Percentiles rank a stretch among this genome's conserved stretches.
Evolutionary conservation across 2,797 vertebrate species (phyloP).

Genomic region (Hirundo rustica): DNA sequence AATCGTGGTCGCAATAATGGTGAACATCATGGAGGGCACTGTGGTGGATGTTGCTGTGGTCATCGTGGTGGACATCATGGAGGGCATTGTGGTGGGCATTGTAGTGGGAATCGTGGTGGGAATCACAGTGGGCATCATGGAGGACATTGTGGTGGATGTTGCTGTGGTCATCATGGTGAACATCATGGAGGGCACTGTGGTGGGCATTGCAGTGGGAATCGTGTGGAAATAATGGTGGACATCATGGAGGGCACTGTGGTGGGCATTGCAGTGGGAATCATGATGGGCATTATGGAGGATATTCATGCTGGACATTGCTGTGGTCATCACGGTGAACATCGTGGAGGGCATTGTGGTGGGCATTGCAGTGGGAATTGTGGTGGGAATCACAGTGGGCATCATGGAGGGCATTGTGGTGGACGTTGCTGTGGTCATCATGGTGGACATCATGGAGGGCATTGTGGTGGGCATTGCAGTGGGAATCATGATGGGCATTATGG

Average conservation of each 20-base stretch:
- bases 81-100: accelerated
- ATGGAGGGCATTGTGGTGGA: accelerated
- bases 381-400: accelerated
- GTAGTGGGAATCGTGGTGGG: accelerated
- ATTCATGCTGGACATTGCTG: too few relatives aligned
- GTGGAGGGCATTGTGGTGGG: too few relatives aligned
- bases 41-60: accelerated
- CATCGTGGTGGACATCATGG: accelerated
- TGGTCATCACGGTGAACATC: too few relatives aligned
- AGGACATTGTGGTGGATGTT: too few relatives aligned
- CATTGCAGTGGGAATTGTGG: accelerated
- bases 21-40: accelerated
- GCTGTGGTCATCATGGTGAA: too few relatives aligned
- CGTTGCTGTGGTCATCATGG: too few relatives aligned
- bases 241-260: accelerated
- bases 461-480: accelerated
- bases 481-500: accelerated
- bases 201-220: accelerated
- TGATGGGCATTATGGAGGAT: accelerated
- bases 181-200: neutral
- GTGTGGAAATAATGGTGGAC: accelerated
- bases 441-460: neutral
- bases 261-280: too few relatives aligned
- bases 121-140: accelerated
- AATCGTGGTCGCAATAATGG: too few relatives aligned